phyloP scores from a whole-genome alignment of 2,113 vertebrate species.

The Tamias sibiricus region DNA sequence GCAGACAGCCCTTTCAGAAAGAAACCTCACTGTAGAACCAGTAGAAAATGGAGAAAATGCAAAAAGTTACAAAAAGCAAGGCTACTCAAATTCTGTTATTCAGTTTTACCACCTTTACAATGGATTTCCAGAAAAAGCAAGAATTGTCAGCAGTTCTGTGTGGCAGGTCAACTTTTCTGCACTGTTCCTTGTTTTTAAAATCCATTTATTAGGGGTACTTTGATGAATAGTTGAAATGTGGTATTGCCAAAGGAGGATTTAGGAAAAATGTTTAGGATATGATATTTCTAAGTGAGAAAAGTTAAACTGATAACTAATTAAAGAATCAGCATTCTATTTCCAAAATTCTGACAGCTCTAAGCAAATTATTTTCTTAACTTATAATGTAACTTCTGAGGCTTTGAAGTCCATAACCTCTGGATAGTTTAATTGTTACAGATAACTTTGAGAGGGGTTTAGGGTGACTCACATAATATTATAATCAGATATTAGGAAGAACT shows the following conservation, averaged over 20 bases:
- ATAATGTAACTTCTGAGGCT: not conserved
- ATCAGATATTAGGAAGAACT: not conserved
- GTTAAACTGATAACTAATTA: not conserved
- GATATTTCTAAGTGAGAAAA: not conserved
- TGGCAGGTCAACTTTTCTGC: not conserved
- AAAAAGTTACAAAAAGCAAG: not conserved
- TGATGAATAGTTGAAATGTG: not conserved
- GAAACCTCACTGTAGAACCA: conserved; percentile 1
- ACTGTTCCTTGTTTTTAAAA: not conserved
- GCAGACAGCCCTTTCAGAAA: not conserved
- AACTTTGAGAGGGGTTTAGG: not conserved
- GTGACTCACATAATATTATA: not conserved
- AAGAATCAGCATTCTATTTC: not conserved
- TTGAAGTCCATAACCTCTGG: not conserved
- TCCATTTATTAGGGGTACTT: not conserved
- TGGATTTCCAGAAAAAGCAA: not conserved
- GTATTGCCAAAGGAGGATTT: not conserved
- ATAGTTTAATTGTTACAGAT: not conserved
- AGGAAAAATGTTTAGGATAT: not conserved
- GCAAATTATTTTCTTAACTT: not conserved
- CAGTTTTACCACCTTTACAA: not conserved
- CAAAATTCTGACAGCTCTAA: not conserved
- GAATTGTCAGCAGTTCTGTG: not conserved
- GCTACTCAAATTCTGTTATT: not conserved
- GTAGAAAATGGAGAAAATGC: not conserved